phyloP scores from a whole-genome alignment of 2,113 vertebrate genomes.

The Gallinago undulata region DNA sequence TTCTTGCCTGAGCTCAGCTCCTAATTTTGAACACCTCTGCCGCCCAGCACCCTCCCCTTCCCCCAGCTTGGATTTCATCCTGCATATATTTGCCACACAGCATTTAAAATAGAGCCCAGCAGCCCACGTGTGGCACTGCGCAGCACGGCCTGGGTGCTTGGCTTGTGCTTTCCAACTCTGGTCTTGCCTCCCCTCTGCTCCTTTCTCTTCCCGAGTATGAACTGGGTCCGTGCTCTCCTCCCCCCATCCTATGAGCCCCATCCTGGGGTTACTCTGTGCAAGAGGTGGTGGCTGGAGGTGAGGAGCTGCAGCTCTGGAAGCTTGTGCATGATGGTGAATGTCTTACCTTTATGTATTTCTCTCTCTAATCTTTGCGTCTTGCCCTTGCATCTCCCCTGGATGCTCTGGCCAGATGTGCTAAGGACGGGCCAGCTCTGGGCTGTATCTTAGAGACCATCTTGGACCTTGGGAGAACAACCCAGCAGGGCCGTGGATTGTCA shows the following conservation, averaged over 20 bases:
- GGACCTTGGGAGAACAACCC: neutral
- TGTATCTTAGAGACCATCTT: neutral
- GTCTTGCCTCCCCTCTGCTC: neutral
- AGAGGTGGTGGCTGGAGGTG: neutral
- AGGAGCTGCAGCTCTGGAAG: neutral
- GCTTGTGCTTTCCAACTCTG: neutral
- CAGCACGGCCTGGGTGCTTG: neutral
- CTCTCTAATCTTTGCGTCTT: neutral
- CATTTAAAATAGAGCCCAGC: conserved; percentile 65
- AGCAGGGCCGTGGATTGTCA: neutral
- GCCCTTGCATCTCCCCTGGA: neutral
- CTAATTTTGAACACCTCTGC: conserved; percentile 56
- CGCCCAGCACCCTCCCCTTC: conserved; percentile 51
- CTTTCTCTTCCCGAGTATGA: neutral
- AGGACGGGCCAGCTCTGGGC: neutral
- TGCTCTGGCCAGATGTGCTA: neutral
- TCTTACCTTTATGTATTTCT: neutral
- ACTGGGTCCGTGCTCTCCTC: neutral
- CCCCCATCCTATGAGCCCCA: neutral
- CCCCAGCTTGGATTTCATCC: conserved; percentile 50
- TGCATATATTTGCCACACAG: conserved; percentile 62
- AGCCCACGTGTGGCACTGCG: conserved; percentile 43
- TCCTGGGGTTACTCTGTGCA: neutral
- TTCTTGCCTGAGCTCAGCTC: conserved; percentile 55
- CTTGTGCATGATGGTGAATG: neutral